These are phyloP conservation scores for Stenichneumon culpator DNA, from an alignment of 2,888 invertebrate species.

Conservation along the genomic window DNA sequence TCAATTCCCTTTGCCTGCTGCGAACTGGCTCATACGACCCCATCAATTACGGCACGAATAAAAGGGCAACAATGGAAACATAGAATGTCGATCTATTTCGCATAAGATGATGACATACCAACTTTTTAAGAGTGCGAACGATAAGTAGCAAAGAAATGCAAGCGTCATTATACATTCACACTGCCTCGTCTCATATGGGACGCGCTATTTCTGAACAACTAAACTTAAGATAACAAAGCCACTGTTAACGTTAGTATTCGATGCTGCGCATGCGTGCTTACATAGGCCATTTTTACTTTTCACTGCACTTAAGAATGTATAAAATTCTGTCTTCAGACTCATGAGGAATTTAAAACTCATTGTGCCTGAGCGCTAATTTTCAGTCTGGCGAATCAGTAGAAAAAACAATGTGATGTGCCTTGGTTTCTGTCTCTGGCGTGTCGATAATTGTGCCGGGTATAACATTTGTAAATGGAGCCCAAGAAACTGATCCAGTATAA, in stretches of 20 bases:
- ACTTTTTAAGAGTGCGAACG: background rate
- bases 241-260: background rate
- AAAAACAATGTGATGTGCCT: background rate
- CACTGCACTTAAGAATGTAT: background rate
- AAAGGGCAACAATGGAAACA: too few species aligned
- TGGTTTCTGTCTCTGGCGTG: background rate
- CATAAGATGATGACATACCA: too few species aligned
- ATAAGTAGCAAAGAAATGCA: background rate
- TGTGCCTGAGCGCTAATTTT: background rate
- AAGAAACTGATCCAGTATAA: background rate
- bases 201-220: background rate
- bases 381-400: background rate
- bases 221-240: background rate
- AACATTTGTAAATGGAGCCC: background rate
- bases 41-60: too few species aligned
- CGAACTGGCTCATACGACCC: too few species aligned
- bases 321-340: background rate
- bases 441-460: background rate
- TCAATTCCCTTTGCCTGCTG: too few species aligned
- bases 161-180: constrained; percentile 4
- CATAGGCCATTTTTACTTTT: background rate
- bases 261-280: constrained; percentile 1
- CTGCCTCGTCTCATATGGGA: background rate
- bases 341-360: background rate
- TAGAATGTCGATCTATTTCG: too few species aligned